phyloP scores from a whole-genome alignment of 1,140 invertebrate species.

The Epicauta chinensis region DNA sequence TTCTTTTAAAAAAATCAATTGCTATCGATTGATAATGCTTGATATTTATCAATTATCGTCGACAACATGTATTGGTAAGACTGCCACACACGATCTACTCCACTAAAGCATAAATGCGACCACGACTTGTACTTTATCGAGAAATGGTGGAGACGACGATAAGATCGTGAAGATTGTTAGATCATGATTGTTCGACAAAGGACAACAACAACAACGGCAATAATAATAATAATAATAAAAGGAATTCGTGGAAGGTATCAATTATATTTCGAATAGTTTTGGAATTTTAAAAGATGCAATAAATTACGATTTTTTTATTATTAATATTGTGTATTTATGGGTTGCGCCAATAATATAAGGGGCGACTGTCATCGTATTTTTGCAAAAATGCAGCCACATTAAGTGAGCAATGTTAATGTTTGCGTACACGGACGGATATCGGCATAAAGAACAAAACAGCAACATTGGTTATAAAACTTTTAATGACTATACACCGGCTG shows the following conservation, averaged over 20 bases:
- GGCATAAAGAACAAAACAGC: constrained; percentile 26
- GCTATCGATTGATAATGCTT: no score
- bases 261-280: no score
- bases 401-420: constrained; percentile 28
- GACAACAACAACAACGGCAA: no score
- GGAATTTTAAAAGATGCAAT: constrained; percentile 16
- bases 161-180: no score
- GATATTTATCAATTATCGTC: no score
- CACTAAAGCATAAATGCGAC: constrained; percentile 10
- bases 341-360: constrained; percentile 27
- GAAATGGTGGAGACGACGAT: no score
- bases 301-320: constrained; percentile 16
- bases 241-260: no score
- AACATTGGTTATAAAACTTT: constrained; percentile 28
- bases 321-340: constrained; percentile 26
- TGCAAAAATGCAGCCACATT: constrained; percentile 20
- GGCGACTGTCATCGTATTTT: constrained; percentile 29
- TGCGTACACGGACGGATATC: constrained; percentile 8
- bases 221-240: no score
- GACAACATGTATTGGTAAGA: constrained; percentile 2
- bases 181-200: no score
- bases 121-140: constrained; percentile 10
- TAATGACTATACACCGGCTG: constrained; percentile 9
- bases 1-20: no score
- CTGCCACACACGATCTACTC: constrained; percentile 23